Evolutionary conservation across 2,888 invertebrate species (phyloP), one percentile per base, ranked within the genome.

Genomic region (Oxyscelio sp.): DNA sequence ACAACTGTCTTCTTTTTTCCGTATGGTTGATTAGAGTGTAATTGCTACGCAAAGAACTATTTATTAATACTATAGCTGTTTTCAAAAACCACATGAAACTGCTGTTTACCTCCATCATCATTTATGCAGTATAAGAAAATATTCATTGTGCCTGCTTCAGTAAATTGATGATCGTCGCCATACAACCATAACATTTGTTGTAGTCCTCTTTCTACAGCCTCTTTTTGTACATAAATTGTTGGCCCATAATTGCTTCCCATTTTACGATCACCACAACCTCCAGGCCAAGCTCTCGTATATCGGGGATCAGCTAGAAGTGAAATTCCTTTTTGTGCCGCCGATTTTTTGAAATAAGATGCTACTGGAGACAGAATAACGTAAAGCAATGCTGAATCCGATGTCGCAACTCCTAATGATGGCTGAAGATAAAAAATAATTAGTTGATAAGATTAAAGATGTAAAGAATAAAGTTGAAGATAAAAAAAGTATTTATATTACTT

Each of bases 121-220:
- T 99, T 98, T 86, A 97, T 95, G 94, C 96, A 97, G 90, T 97
- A 96, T 93, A 98, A 96, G 94, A 99, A 99, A 70, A 99, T 96
- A 93, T 99, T 99, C 99, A 99, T 99, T 13, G 99, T 98, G 66
- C 99, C 99, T 54, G 98, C 99, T 95, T 99, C 99, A 0, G 99
- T 99, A 24, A 99, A 93, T 93, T 98, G 96, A 92, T 99, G 97
- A 91, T 99, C 97, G 0, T 98, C 97, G 2, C 99, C 99, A 92
- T 97, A 99, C 45, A 99, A 95, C 99, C 99, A 99, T 71, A 99
- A 94, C 8, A 99, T 98, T 95, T 99, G 99, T 89, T 99, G 98
- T 87, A 98, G 96, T 0, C 98, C 98, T 90, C 96, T 95, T 77
- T 95, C 95, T 0, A 95, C 94, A 0, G 98, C 97, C 90, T 97